Percentiles rank a stretch among this genome's conserved stretches.
phyloP scores from a whole-genome alignment of 1,140 invertebrate species.

The Portunus trituberculatus region DNA sequence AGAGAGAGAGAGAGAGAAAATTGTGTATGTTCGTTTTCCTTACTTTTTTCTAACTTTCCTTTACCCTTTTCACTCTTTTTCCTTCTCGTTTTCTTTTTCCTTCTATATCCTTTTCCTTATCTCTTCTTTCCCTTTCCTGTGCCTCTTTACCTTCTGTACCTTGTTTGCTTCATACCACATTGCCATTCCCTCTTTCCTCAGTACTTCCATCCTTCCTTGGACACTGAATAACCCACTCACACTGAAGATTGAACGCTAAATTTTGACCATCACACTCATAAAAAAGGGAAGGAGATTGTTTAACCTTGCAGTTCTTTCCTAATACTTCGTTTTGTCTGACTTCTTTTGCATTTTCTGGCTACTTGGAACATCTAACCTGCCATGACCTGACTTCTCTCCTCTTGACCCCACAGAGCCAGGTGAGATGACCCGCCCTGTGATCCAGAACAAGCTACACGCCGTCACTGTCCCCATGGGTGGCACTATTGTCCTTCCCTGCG shows the following conservation, averaged over 20 bases:
- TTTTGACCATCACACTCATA: too few relatives aligned
- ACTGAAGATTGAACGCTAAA: too few relatives aligned
- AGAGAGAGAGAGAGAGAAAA: not conserved
- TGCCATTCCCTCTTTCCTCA: not conserved
- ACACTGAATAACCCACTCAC: too few relatives aligned
- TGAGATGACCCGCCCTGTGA: constrained; percentile 57
- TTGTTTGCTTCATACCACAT: not conserved
- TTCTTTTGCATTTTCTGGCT: not conserved
- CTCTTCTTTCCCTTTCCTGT: not conserved
- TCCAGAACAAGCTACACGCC: constrained; percentile 55
- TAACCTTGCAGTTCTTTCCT: too few relatives aligned
- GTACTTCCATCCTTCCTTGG: not conserved
- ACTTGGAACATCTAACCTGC: not conserved
- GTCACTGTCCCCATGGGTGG: constrained; percentile 83
- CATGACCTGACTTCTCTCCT: not conserved
- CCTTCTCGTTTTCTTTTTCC: not conserved
- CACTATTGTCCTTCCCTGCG: constrained; percentile 85
- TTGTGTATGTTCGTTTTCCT: not conserved
- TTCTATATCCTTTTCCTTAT: not conserved
- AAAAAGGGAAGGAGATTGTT: too few relatives aligned
- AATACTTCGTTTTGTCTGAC: not conserved
- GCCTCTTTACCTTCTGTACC: not conserved
- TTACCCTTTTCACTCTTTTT: too few relatives aligned
- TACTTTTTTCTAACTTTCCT: not conserved
- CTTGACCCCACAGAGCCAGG: constrained; percentile 52